phyloP scores from a whole-genome alignment of 2,113 vertebrate species.

The Pterophyllum scalare region DNA sequence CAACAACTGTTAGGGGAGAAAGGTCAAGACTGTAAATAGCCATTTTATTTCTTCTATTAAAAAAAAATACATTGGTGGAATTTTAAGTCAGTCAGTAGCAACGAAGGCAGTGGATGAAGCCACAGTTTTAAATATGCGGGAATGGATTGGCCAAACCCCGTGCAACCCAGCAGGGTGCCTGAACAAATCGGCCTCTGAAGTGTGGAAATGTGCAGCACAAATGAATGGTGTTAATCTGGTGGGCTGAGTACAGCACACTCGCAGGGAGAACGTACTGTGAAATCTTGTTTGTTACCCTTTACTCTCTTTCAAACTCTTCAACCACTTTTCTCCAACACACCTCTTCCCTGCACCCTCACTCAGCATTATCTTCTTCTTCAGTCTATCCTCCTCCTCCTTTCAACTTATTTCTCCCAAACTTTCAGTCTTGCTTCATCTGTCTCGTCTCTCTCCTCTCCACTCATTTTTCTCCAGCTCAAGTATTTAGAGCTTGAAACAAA shows the following conservation, averaged over 20 bases:
- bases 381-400: not conserved
- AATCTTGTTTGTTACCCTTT: conserved; percentile 57
- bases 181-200: conserved; percentile 57
- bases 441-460: not conserved
- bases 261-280: conserved; percentile 40
- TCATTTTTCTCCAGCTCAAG: not conserved
- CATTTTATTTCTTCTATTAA: not conserved
- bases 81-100: not conserved
- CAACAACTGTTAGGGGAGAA: not conserved
- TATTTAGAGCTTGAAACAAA: conserved; percentile 29
- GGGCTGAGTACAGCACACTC: conserved; percentile 41
- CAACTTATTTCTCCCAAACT: not conserved
- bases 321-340: conserved; percentile 7
- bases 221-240: conserved; percentile 61
- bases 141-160: conserved; percentile 7
- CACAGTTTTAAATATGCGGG: conserved; percentile 23
- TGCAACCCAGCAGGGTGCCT: conserved; percentile 24
- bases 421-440: not conserved
- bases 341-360: not conserved
- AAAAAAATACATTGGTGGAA: not conserved
- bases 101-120: not conserved
- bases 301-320: conserved; percentile 23
- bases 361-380: not conserved
- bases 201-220: conserved; percentile 60
- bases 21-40: not conserved